Base-by-base conservation (phyloP, 92 coral and sea anemone species). In the Porites rus region DNA sequence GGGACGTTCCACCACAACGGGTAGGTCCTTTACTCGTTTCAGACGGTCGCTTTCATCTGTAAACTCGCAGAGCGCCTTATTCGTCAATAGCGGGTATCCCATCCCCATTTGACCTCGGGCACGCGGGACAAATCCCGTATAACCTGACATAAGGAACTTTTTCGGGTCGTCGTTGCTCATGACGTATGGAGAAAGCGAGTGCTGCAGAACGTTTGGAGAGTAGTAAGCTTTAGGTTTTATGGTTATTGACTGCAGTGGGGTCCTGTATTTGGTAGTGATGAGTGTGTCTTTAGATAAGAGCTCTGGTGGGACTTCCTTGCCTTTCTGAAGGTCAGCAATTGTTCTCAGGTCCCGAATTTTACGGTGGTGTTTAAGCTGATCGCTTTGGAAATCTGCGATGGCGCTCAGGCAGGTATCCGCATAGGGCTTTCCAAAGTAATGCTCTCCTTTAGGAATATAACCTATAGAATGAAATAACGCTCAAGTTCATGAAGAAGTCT, bases 101-200 rank as follows among this genome's bases (percentile, higher is more conserved):
- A 83, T 64, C 1, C 99, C 99, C 92, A 96, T 95, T 64, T 87
- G 85, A 62, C 95, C 98, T 68, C 99, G 93, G 28, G 94, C 91
- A 43, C 96, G 92, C 58, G 99, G 98, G 73, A 96, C 99, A 88
- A 96, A 96, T 68, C 99, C 99, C 74, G 99, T 94, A 86, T 96
- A 96, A 18, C 99, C 99, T 63, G 99, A 95, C 99, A 94, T 96
- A 51, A 91, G 86, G 92, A 84, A 93, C 80, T 96, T 96, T 86
- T 93, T 90, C 1, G 98, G 95, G 78, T 96, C 94, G 20, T 95
- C 99, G 51, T 96, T 93, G 24, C 92, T 92, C 87, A 94, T 92
- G 21, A 85, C 90, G 59, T 91, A 89, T 0, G 99, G 98, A 16
- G 99, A 96, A 22, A 96, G 95, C 22, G 99, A 96, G 80, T 96